Evolutionary conservation across 2,888 invertebrate species (phyloP).

Genomic region (Zhengitettix transpicula): DNA sequence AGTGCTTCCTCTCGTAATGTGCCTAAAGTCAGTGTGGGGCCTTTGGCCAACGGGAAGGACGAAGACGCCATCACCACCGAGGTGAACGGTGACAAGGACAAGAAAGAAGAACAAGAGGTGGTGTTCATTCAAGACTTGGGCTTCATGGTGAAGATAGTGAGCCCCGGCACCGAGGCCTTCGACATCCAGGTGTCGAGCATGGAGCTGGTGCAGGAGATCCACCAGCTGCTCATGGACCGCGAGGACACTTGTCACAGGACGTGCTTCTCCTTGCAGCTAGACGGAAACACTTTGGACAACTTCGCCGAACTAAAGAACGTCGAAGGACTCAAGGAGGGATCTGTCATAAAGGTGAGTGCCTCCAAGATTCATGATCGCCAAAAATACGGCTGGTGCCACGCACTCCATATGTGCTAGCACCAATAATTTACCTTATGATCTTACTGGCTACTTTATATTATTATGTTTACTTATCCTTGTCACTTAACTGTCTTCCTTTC

Average conservation of each 20-base stretch:
- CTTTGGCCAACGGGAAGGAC: not conserved
- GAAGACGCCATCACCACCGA: constrained; percentile 31
- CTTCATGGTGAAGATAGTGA: constrained; percentile 83
- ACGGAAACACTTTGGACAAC: constrained; percentile 86
- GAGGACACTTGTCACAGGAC: constrained; percentile 98
- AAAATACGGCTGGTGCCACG: no score
- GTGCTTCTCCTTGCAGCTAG: constrained; percentile 90
- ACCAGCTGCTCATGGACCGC: constrained; percentile 93
- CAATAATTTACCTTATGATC: no score
- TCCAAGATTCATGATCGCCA: no score
- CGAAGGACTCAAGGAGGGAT: constrained; percentile 87
- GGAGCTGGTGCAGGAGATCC: constrained; percentile 94
- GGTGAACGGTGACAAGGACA: constrained; percentile 28
- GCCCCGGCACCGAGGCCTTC: constrained; percentile 80
- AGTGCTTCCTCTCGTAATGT: no score
- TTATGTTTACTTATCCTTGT: not conserved
- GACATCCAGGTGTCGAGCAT: constrained; percentile 94
- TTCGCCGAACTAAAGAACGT: constrained; percentile 96
- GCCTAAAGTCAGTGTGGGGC: not conserved
- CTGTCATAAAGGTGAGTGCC: constrained; percentile 62
- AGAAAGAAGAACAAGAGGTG: constrained; percentile 48
- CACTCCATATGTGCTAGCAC: no score
- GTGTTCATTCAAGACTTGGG: constrained; percentile 83
- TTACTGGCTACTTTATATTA: not conserved
- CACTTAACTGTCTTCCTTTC: no score